These are phyloP conservation scores for Octopus bimaculoides DNA, from an alignment of 1,140 invertebrate species.

Conservation along the genomic window DNA sequence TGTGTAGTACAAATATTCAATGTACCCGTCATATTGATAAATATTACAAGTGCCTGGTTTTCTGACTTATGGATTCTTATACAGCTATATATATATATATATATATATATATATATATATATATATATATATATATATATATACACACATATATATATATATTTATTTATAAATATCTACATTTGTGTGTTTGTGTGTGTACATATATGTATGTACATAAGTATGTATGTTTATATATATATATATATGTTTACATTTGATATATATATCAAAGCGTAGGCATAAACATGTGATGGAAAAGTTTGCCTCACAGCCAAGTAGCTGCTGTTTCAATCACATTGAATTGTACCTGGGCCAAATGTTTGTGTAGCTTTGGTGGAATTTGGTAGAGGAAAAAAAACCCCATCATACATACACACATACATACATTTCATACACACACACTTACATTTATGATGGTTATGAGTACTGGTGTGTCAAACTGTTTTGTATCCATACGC, in stretches of 20 bases:
- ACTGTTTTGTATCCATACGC: too few relatives aligned
- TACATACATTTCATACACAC: too few relatives aligned
- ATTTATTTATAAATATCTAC: neutral
- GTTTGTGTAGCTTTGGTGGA: neutral
- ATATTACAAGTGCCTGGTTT: neutral
- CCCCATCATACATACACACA: too few relatives aligned
- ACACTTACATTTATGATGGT: too few relatives aligned
- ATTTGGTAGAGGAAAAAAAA: neutral
- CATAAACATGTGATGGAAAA: neutral
- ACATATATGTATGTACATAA: neutral
- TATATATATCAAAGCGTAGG: neutral
- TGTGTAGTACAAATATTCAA: too few relatives aligned
- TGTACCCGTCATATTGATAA: neutral
- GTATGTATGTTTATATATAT: neutral
- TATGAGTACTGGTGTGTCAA: too few relatives aligned
- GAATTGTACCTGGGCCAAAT: neutral
- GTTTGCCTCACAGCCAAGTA: neutral
- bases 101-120: neutral
- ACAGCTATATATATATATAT: neutral
- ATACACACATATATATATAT: neutral
- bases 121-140: neutral
- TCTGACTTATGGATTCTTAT: neutral
- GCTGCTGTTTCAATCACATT: neutral
- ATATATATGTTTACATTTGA: neutral
- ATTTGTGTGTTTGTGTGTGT: neutral